These are phyloP conservation scores for Phthorimaea operculella DNA, from an alignment of 1,140 invertebrate species.

Conservation along the genomic window DNA sequence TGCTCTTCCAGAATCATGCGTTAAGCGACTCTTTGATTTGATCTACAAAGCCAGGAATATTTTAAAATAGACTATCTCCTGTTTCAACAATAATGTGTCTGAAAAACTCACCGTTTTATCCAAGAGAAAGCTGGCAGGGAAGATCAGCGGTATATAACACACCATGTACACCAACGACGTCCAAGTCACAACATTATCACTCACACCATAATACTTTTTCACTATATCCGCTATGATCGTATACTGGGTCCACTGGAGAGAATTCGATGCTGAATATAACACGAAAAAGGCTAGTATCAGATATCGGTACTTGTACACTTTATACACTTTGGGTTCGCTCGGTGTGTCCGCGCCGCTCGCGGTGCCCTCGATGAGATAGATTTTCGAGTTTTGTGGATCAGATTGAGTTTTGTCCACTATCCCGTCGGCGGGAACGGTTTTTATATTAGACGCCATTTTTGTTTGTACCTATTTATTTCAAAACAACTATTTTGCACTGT, in stretches of 20 bases:
- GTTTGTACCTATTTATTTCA: too few species aligned
- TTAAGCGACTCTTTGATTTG: too few species aligned
- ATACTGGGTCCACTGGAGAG: conserved; percentile 91
- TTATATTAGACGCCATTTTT: too few species aligned
- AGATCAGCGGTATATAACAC: conserved; percentile 94
- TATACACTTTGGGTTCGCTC: conserved; percentile 16
- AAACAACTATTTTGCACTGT: too few species aligned
- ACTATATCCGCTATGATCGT: conserved; percentile 85
- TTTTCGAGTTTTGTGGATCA: too few species aligned
- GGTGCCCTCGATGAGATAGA: neutral
- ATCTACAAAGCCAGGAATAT: too few species aligned
- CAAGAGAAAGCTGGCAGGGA: conserved; percentile 93
- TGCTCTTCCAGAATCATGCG: too few species aligned
- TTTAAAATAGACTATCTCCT: conserved; percentile 13
- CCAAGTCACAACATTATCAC: conserved; percentile 84
- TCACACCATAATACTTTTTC: conserved; percentile 77
- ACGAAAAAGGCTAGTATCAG: conserved; percentile 88
- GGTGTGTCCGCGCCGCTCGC: neutral
- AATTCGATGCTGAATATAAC: conserved; percentile 88
- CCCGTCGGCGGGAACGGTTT: too few species aligned
- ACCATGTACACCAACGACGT: conserved; percentile 98
- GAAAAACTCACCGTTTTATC: conserved; percentile 90
- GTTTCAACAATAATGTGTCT: conserved; percentile 6
- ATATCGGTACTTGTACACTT: conserved; percentile 81
- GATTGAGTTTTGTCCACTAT: too few species aligned